phyloP scores from a whole-genome alignment of 2,113 vertebrate genomes.

The Taurulus bubalis region DNA sequence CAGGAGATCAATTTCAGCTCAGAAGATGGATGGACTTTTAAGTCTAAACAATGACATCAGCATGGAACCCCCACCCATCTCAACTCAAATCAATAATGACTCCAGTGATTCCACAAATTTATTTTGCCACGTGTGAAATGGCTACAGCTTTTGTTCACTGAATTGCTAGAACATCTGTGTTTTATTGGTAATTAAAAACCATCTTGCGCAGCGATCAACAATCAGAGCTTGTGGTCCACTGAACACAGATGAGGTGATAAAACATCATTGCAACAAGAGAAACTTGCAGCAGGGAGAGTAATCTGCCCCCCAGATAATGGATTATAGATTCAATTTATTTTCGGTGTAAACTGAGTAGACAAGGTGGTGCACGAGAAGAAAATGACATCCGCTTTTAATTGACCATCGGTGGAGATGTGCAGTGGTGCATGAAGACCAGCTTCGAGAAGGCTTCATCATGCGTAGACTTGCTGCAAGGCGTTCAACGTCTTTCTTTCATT shows the following conservation, averaged over 20 bases:
- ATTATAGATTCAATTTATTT: conserved; percentile 78
- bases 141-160: conserved; percentile 34
- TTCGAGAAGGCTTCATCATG: conserved; percentile 29
- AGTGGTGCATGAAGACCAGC: conserved; percentile 36
- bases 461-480: background rate
- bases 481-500: conserved; percentile 11
- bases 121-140: background rate
- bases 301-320: conserved; percentile 65
- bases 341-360: conserved; percentile 65
- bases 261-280: conserved; percentile 62
- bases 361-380: conserved; percentile 57
- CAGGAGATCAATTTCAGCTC: conserved; percentile 48
- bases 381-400: conserved; percentile 76
- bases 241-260: conserved; percentile 74
- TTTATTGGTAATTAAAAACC: conserved; percentile 61
- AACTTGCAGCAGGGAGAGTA: conserved; percentile 45
- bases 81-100: conserved; percentile 26
- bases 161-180: conserved; percentile 37
- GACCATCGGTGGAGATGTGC: conserved; percentile 57
- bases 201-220: conserved; percentile 66
- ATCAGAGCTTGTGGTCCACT: conserved; percentile 60
- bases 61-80: background rate
- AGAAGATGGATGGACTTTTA: conserved; percentile 41
- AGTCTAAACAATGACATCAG: conserved; percentile 49
- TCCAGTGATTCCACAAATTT: conserved; percentile 4